These are phyloP conservation scores for Daphoenositta chrysoptera DNA, from an alignment of 2,113 vertebrate genomes.

Conservation along the genomic window DNA sequence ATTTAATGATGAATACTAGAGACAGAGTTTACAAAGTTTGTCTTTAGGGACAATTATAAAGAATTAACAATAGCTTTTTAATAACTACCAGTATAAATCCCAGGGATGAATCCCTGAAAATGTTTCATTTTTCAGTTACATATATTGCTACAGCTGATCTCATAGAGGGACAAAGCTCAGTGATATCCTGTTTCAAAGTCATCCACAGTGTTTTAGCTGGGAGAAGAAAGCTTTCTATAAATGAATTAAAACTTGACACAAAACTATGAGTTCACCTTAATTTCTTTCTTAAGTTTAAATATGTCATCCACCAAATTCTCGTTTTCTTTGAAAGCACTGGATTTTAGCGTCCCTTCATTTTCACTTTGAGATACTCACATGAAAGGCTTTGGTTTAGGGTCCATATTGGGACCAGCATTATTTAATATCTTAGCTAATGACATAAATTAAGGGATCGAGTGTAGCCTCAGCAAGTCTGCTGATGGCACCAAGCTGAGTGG, in stretches of 20 bases:
- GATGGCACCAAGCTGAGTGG: background rate
- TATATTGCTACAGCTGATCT: background rate
- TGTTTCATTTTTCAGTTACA: conserved; percentile 18
- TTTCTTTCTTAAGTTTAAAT: conserved; percentile 7
- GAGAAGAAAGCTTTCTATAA: conserved; percentile 29
- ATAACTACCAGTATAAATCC: background rate
- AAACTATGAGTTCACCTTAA: background rate
- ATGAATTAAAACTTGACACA: conserved; percentile 14
- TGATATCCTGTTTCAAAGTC: conserved; percentile 26
- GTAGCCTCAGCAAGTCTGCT: background rate
- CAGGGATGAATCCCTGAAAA: background rate
- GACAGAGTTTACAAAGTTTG: background rate
- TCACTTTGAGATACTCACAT: background rate
- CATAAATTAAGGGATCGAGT: background rate
- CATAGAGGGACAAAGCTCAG: background rate
- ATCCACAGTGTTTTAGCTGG: background rate
- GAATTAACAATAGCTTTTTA: background rate
- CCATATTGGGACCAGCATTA: fast-evolving
- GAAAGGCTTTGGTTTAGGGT: background rate
- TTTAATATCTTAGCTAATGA: background rate
- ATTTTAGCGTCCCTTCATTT: background rate
- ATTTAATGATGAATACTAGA: background rate
- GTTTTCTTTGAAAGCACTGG: background rate
- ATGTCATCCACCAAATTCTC: background rate
- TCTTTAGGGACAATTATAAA: background rate